These are phyloP conservation scores for Allygus modestus DNA, from an alignment of 2,888 invertebrate species.

Conservation along the genomic window DNA sequence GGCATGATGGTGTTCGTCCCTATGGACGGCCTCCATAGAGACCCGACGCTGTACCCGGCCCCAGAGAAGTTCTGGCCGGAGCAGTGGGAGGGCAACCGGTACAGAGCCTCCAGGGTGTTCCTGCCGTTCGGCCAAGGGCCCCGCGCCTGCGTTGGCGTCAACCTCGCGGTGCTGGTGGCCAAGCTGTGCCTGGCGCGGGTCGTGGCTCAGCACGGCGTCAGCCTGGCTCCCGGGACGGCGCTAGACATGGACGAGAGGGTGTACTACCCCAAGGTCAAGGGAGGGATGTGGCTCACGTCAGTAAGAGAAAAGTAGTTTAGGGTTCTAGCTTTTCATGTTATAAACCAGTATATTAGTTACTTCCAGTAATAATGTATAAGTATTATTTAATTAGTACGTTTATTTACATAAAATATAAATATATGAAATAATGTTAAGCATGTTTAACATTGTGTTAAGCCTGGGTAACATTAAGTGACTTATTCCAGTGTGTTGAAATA, in stretches of 20 bases:
- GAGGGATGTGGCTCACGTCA: conserved; percentile 4
- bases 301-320: background rate
- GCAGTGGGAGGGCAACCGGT: background rate
- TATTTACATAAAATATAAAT: too few relatives aligned
- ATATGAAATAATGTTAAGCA: too few relatives aligned
- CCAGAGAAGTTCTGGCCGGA: conserved; percentile 22
- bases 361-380: too few relatives aligned
- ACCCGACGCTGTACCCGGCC: background rate
- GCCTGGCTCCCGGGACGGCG: background rate
- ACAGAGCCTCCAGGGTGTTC: background rate
- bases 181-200: conserved; percentile 1
- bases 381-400: too few relatives aligned
- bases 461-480: too few relatives aligned
- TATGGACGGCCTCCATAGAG: background rate
- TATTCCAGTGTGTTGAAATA: too few relatives aligned
- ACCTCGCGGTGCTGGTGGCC: background rate
- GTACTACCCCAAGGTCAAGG: conserved; percentile 1
- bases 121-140: conserved; percentile 25
- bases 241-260: background rate
- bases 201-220: background rate
- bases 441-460: too few relatives aligned
- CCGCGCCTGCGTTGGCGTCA: background rate
- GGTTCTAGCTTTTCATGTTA: too few relatives aligned
- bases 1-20: conserved; percentile 16
- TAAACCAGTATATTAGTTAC: too few relatives aligned